A percentile compares a stretch with the other conserved stretches of the same genome.
phyloP scores from a whole-genome alignment of 1,140 invertebrate species.

The Drosophila guanche region DNA sequence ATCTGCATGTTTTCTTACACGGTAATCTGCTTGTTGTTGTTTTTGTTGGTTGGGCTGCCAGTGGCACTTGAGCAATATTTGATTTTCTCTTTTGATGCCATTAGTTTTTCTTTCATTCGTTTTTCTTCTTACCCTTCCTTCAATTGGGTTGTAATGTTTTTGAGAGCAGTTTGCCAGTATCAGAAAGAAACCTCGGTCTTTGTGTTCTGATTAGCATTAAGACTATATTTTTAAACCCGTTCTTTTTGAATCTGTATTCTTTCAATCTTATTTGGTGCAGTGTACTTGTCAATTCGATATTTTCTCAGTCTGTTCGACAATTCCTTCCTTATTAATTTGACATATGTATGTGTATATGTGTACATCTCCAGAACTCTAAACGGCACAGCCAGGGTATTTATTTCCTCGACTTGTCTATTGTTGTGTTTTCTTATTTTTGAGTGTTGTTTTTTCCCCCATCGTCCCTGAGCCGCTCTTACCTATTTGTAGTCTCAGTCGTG shows the following conservation, averaged over 20 bases:
- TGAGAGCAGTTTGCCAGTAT: too few relatives aligned
- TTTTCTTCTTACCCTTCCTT: constrained; percentile 7
- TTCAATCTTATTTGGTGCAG: not conserved
- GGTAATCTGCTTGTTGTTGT: constrained; percentile 47
- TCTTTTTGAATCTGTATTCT: not conserved
- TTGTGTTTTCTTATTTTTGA: constrained; percentile 4
- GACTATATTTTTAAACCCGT: not conserved
- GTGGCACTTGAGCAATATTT: constrained; percentile 79
- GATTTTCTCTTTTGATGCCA: constrained; percentile 80
- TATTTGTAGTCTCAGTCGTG: constrained; percentile 28
- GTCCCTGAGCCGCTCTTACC: constrained; percentile 28
- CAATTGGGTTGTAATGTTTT: too few relatives aligned
- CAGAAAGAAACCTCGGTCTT: too few relatives aligned
- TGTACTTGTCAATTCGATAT: too few relatives aligned
- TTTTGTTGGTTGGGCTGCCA: constrained; percentile 53
- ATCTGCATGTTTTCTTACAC: constrained; percentile 80
- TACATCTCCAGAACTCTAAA: too few relatives aligned
- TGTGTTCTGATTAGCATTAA: too few relatives aligned
- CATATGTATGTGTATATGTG: too few relatives aligned
- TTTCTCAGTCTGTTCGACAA: too few relatives aligned
- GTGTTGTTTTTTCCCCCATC: constrained; percentile 4
- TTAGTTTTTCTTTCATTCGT: constrained; percentile 67
- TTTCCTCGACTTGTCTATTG: not conserved
- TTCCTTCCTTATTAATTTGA: too few relatives aligned
- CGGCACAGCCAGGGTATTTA: not conserved